Evolutionary conservation across 1,140 invertebrate genomes (phyloP), one percentile per base, ranked within the genome.

Genomic region (Pogonus chalceus): DNA sequence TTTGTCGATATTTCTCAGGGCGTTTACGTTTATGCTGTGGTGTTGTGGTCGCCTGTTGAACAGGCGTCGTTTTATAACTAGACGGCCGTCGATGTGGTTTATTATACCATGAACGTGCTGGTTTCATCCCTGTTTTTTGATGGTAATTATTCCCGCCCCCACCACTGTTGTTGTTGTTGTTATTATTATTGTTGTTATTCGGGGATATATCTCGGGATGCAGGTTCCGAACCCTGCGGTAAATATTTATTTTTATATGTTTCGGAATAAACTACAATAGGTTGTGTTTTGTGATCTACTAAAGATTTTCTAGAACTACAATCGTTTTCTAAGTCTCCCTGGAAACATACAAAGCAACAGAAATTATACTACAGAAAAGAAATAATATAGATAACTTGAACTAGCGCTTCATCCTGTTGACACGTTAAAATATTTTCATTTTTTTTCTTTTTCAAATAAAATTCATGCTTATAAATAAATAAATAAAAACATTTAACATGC

Each of bases 121-220:
- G 37, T 43, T 43, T 43, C 37, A 43, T 3, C 3, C 37, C 37
- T 7, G 37, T 43, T 4, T 7, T 9, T 43, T 43, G 7, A 7
- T 43, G 26, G 26, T 31, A 16, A 16, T 43, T 43, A 16, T 43
- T 43, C 37, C 3, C 18, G 18, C 37, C 3, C 7, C 18, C 18
- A 16, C 37, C 18, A 43, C 18, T 43, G 37, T 31, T 31, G 26
- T 14, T 31, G 26, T 31, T 31, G 26, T 14, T 31, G 14, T 31
- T 4, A 14, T 14, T 31, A 14, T 43, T 43, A 16, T 18, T 51
- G 23, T 56, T 56, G 21, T 62, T 60, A 53, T 68, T 68, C 49
- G 65, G 63, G 20, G 66, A 68, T 49, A 62, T 65, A 53, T 66
- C 66, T 3, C 65, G 51, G 3, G 65, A 66, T 18, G 63, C 62